phyloP scores from a whole-genome alignment of 2,797 vertebrate genomes.

The Margarornis squamiger region DNA sequence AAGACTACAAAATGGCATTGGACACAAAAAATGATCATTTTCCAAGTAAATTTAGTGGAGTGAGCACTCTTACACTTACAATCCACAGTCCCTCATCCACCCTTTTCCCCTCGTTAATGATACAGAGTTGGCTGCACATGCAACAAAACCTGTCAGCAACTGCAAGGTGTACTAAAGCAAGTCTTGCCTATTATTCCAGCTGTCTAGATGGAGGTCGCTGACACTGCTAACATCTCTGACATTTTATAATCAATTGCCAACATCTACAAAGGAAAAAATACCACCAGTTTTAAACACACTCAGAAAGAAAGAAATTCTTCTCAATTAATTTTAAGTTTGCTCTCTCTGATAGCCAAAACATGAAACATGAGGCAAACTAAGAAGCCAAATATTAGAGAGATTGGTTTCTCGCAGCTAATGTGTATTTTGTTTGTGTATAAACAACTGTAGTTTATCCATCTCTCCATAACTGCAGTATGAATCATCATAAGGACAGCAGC shows the following conservation, averaged over 20 bases:
- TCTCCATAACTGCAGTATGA: constrained; percentile 34
- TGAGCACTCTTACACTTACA: not conserved
- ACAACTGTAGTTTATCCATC: constrained; percentile 27
- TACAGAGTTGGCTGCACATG: constrained; percentile 10
- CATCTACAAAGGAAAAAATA: constrained; percentile 14
- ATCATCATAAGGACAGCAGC: constrained; percentile 2
- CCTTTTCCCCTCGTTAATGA: not conserved
- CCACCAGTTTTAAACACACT: not conserved
- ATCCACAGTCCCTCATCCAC: not conserved
- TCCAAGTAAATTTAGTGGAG: not conserved
- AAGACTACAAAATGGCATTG: not conserved
- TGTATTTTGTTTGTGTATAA: constrained; percentile 53
- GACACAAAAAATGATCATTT: not conserved
- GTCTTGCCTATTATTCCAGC: constrained; percentile 26
- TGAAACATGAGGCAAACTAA: constrained; percentile 3
- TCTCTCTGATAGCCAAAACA: constrained; percentile 32
- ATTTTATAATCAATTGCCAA: constrained; percentile 51
- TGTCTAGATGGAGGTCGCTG: constrained; percentile 27
- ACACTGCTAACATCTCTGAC: constrained; percentile 38
- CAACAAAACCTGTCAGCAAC: constrained; percentile 32
- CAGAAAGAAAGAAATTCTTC: not conserved
- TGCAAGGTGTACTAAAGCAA: constrained; percentile 22
- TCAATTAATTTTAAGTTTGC: constrained; percentile 21
- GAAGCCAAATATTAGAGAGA: constrained; percentile 20
- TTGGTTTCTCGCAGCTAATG: constrained; percentile 27